Conservation (phyloP, 2,797 vertebrate species). For the Diplodus sargus region DNA sequence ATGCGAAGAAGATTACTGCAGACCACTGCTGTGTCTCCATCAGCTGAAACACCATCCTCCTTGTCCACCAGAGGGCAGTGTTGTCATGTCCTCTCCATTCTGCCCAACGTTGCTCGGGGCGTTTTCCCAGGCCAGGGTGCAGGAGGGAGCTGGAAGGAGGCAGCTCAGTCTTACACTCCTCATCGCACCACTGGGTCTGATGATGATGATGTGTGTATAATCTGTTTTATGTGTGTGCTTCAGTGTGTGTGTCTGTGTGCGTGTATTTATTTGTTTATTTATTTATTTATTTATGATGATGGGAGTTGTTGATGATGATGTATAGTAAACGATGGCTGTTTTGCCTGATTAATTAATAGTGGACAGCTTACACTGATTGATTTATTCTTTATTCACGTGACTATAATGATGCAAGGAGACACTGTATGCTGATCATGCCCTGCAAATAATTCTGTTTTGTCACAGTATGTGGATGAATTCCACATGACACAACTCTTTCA, state of each 20-base stretch:
- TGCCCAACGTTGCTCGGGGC: constrained; percentile 39
- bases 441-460: background rate
- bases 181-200: constrained; percentile 7
- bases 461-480: no score
- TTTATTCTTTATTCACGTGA: background rate
- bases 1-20: background rate
- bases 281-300: background rate
- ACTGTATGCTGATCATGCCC: background rate
- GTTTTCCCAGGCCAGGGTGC: constrained; percentile 55
- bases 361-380: background rate
- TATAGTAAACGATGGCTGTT: background rate
- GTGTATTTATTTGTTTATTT: background rate
- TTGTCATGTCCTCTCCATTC: constrained; percentile 25
- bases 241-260: background rate
- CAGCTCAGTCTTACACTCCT: background rate
- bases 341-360: background rate
- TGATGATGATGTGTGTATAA: background rate
- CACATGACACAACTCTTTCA: no score
- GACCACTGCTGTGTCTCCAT: background rate
- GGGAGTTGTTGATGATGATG: background rate
- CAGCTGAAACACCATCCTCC: background rate
- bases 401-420: background rate
- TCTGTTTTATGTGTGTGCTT: background rate
- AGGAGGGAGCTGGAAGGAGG: background rate
- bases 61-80: constrained; percentile 66